Percentiles rank a stretch among this genome's conserved stretches.
Evolutionary conservation across 2,113 vertebrate genomes (phyloP).

Genomic region (Oreochromis niloticus): DNA sequence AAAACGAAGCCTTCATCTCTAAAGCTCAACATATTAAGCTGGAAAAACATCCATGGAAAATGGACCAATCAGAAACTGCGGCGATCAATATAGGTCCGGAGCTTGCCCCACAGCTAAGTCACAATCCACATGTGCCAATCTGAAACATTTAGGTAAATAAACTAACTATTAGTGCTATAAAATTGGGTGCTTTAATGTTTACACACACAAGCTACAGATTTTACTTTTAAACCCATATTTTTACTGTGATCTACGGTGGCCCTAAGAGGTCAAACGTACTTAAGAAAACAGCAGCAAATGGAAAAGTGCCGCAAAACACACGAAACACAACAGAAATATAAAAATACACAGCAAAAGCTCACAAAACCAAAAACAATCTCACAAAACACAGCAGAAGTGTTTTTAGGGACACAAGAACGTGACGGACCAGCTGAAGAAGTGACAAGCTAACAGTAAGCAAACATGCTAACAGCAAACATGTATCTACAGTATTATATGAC

Average conservation of each 20-base stretch:
- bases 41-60: neutral
- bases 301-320: neutral
- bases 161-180: neutral
- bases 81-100: neutral
- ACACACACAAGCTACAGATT: neutral
- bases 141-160: neutral
- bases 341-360: neutral
- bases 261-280: neutral
- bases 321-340: neutral
- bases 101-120: neutral
- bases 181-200: neutral
- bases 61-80: neutral
- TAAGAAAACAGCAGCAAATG: neutral
- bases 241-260: neutral
- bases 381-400: neutral
- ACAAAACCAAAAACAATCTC: neutral
- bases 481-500: neutral
- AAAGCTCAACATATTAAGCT: neutral
- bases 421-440: neutral
- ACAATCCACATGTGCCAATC: neutral
- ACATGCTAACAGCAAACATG: neutral
- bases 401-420: neutral
- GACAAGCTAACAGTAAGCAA: neutral
- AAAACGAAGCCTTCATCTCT: neutral
- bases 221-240: neutral